Base-by-base conservation (phyloP, 2,797 vertebrate genomes). In the Miichthys miiuy region DNA sequence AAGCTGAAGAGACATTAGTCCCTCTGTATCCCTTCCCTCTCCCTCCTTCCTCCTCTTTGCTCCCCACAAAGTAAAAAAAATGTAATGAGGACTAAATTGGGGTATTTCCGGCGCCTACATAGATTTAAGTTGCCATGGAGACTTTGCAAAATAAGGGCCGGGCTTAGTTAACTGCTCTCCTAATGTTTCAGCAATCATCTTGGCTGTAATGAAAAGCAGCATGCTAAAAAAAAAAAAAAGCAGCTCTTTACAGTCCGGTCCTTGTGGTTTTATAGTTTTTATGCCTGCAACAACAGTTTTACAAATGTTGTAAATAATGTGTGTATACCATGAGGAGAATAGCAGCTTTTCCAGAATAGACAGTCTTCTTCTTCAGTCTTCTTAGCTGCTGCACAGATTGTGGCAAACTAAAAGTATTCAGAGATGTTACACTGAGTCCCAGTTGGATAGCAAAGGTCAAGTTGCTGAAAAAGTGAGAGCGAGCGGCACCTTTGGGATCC, bases 101-200 rank as follows among this genome's bases (percentile, higher is more conserved):
- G 90, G 86, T 67, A 88, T 93, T 94, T 94, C 92, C 91, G 91
- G 90, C n/a, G 58, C 89, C 88, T 87, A 83, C 79, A 89, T 80
- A 91, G 83, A 87, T 93, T 91, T 88, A 81, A 67, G 93, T 95
- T 93, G 81, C 92, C 85, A 89, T 93, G 90, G 92, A 82, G 84
- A 91, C 81, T 62, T 75, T 77, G 69, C 91, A 94, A 92, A 94
- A 94, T 92, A 93, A 92, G 86, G 88, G 91, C 76, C 60, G 91
- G 85, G 87, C 79, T 86, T 84, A 70, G 82, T 89, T 80, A 82
- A 85, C 81, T 79, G 80, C 80, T 85, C 86, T 84, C 75, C 88
- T 89, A 80, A 86, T 81, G 85, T 91, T 92, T 89, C 87, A 88
- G 75, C 81, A 89, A 88, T 87, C 85, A 77, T 75, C 73, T 57